Evolutionary conservation across 1,140 invertebrate genomes (phyloP), one percentile per base, ranked within the genome.

Genomic region (Drosophila arizonae): DNA sequence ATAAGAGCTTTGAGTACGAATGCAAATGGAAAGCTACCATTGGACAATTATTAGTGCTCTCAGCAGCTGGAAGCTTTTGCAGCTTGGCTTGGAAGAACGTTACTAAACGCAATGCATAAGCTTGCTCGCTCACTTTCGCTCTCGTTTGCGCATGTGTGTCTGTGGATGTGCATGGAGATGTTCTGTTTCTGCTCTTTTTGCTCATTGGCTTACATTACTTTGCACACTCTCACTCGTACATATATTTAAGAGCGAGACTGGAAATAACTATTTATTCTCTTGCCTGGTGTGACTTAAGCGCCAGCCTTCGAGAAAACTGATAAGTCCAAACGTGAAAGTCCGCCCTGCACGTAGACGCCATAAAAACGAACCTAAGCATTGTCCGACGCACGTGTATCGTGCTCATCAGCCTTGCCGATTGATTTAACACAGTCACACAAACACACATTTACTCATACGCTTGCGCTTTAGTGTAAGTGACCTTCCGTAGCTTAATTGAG

Each of bases 331-430:
- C 82, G 78, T 86, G 71, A 74, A 82, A 74, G 58, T 63, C 52
- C 58, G 5, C 60, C 43, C 6, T 60, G 69, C 82, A 87, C 82
- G 82, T 87, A 87, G 66, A 48, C 24, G 39, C 65, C 72, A 88
- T 87, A 69, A 88, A 82, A 72, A 15, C 65, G 65, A 86, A 87
- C 70, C 75, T 68, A 78, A 84, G 82, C 82, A 62, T 72, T 46
- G 52, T 48, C 33, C 13, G 61, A 54, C 41, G 76, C 82, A 86
- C 82, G 82, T 86, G 82, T 79, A 77, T 67, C 63, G 62, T 67
- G 70, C 78, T 45, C 46, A 58, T 64, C 72, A 86, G 79, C 82
- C 82, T 87, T 86, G 82, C 52, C 73, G 48, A 71, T 71, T 60
- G 52, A 69, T 67, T 28, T 1, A 36, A 56, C 39, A 70, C 52